Base-by-base conservation (phyloP, 2,797 vertebrate genomes). In the Trachurus trachurus region DNA sequence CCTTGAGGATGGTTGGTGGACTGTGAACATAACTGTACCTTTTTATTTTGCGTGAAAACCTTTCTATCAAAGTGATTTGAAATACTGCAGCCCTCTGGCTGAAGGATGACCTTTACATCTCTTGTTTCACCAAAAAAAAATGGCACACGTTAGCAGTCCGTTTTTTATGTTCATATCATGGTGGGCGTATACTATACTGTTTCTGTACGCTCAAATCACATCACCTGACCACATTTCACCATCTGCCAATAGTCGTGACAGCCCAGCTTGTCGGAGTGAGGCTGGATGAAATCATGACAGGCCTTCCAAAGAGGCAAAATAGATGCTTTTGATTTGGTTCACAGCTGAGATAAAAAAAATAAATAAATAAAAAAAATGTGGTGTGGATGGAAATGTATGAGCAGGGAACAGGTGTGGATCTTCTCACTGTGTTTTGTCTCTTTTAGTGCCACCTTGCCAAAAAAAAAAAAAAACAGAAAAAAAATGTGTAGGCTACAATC, bases 241-340 rank as follows among this genome's bases (percentile, higher is more conserved):
- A 66, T 67, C 70, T 78, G 80, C 59, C 81, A 66, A 49, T 42
- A 59, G 39, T 9, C 37, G 66, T 76, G 88, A 87, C 88, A 87
- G 81, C 39, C 45, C 2, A 45, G 40, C 56, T 17, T 85, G 84
- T 88, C 82, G 85, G 61, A 64, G 71, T 10, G 66, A 44, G 53
- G 39, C 63, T 4, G 57, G 74, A 76, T 85, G 77, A 75, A 81
- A 87, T 87, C 80, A 58, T 74, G 81, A 75, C 76, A 83, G 79
- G 68, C 67, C 76, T 80, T 87, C 77, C 84, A 88, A 83, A 84
- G 74, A 84, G 74, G 85, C 75, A 90, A 88, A 84, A 83, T 66
- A 74, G 73, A 87, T 87, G 86, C 85, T 92, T 34, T 80, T 85
- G 87, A 88, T 84, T 78, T 76, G 74, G 45, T 63, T 31, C 84